Conservation (phyloP, 2,113 vertebrate species). For the Psilopsiagon aymara region DNA sequence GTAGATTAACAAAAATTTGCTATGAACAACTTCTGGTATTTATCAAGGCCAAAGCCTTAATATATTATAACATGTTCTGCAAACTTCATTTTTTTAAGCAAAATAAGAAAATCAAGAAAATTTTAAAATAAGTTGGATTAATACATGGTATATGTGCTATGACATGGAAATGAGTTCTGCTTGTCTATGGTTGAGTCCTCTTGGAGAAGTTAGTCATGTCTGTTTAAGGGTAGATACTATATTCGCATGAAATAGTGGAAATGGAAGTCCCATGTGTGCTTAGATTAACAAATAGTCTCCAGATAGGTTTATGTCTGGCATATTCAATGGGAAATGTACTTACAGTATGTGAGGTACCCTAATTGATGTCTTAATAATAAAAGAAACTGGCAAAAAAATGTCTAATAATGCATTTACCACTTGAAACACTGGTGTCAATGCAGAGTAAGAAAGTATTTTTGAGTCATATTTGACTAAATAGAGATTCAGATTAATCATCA, state of each 20-base stretch:
- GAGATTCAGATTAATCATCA: not conserved
- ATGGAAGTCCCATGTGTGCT: slow-evolving; percentile 16
- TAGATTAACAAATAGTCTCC: slow-evolving; percentile 5
- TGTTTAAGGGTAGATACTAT: not conserved
- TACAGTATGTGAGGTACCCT: not conserved
- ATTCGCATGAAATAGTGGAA: not conserved
- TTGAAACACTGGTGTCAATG: not conserved
- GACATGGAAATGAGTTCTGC: not conserved
- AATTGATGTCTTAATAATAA: not conserved
- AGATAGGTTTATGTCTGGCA: not conserved
- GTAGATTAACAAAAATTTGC: not conserved
- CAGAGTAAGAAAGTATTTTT: not conserved
- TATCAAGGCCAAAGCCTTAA: not conserved
- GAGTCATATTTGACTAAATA: not conserved
- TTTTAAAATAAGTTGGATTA: not conserved
- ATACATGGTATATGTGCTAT: not conserved
- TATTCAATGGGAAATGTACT: not conserved
- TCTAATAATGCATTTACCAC: not conserved
- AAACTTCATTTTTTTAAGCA: not conserved
- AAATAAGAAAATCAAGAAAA: not conserved
- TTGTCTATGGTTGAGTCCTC: not conserved
- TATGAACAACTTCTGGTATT: not conserved
- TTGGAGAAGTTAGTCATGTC: not conserved
- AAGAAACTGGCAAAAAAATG: not conserved
- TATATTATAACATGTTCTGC: not conserved